Evolutionary conservation across 2,888 invertebrate genomes (phyloP).

Genomic region (Argyresthia goedartella): DNA sequence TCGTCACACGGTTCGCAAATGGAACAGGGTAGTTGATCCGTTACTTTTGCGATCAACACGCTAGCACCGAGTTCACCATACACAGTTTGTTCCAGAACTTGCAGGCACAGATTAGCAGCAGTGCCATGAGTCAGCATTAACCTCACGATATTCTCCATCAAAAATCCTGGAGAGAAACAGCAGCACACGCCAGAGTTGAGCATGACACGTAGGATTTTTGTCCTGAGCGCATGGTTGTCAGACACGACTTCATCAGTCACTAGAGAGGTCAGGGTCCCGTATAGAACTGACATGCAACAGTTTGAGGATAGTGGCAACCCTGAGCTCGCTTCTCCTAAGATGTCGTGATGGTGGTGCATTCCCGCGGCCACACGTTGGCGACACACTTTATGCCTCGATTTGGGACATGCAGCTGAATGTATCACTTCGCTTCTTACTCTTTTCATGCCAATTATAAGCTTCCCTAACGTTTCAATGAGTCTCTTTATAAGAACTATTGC

Average conservation of each 20-base stretch:
- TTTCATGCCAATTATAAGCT: constrained; percentile 68
- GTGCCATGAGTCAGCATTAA: constrained; percentile 51
- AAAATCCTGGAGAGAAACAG: constrained; percentile 68
- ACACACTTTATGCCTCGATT: constrained; percentile 65
- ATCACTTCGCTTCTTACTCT: constrained; percentile 67
- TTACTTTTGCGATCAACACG: constrained; percentile 32
- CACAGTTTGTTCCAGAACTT: constrained; percentile 69
- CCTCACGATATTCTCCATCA: constrained; percentile 61
- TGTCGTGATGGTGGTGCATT: constrained; percentile 72
- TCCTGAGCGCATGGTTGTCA: constrained; percentile 41
- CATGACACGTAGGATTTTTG: constrained; percentile 66
- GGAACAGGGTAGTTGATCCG: constrained; percentile 54
- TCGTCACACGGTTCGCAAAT: constrained; percentile 48
- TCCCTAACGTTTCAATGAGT: constrained; percentile 69
- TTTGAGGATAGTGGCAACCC: constrained; percentile 46
- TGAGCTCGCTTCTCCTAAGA: constrained; percentile 60
- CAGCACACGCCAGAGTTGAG: constrained; percentile 73
- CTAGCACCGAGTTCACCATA: constrained; percentile 72
- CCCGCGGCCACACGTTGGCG: constrained; percentile 46
- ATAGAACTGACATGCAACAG: constrained; percentile 68
- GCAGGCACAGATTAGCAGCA: constrained; percentile 51
- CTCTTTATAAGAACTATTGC: constrained; percentile 59
- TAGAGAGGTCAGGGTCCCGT: constrained; percentile 61
- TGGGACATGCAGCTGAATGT: constrained; percentile 64
- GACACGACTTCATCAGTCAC: constrained; percentile 52